Percentiles rank a stretch among this genome's conserved stretches.
phyloP scores from a whole-genome alignment of 2,888 invertebrate species.

The Gnatocerus cornutus region DNA sequence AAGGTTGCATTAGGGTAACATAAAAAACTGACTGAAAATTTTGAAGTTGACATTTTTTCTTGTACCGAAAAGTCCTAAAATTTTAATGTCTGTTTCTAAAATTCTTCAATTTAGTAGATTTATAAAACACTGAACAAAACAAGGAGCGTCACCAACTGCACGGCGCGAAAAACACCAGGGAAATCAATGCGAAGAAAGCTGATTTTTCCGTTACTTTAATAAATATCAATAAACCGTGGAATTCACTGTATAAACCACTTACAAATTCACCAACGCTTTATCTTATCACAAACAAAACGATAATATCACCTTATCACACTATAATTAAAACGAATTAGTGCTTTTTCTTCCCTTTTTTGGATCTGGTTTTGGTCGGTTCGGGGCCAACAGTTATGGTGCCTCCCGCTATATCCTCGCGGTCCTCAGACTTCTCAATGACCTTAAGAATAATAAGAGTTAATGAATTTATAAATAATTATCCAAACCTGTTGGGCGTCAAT shows the following conservation, averaged over 20 bases:
- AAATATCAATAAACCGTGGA: constrained; percentile 2
- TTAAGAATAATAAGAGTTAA: constrained; percentile 25
- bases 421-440: constrained; percentile 73
- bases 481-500: constrained; percentile 84
- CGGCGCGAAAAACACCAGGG: constrained; percentile 12
- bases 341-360: constrained; percentile 58
- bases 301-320: constrained; percentile 18
- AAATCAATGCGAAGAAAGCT: background rate
- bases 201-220: constrained; percentile 19
- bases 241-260: background rate
- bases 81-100: too few species aligned
- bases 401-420: constrained; percentile 76
- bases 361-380: constrained; percentile 60
- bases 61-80: too few species aligned
- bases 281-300: constrained; percentile 23
- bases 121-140: constrained; percentile 34
- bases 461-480: background rate
- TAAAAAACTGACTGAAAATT: too few species aligned
- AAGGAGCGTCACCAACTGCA: constrained; percentile 14
- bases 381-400: constrained; percentile 77
- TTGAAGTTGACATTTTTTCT: too few species aligned
- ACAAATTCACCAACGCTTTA: background rate
- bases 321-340: constrained; percentile 28
- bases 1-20: too few species aligned
- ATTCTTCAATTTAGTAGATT: too few species aligned